Base-by-base conservation (phyloP, 2,888 invertebrate genomes). In the Tolmerus cingulatus region DNA sequence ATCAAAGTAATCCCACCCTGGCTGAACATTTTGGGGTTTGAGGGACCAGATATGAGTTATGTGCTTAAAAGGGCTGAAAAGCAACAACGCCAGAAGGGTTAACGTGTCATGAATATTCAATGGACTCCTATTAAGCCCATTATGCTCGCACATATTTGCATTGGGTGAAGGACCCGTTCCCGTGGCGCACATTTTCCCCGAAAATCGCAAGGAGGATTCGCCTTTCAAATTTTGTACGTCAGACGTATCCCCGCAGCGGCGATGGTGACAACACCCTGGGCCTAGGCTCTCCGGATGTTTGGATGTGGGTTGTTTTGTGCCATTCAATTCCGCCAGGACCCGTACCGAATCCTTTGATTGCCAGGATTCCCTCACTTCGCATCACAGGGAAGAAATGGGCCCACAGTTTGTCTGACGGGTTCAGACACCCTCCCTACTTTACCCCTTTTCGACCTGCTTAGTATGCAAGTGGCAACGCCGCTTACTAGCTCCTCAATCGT, bases 21-120 rank as follows among this genome's bases (percentile, higher is more conserved):
- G 76, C 43, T 16, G 51, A n/a, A 23, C 57, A 7, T 34, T 34
- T 34, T 34, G 9, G 57, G 57, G 57, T 23, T 57, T 57, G 57
- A 40, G 40, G 57, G 43, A 9, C 77, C 8, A 27, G 37, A 34
- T 40, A 84, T 84, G 74, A 84, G 40, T 74, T 74, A 76, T 86
- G 76, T 46, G n/a, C 46, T 14, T 30, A 76, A 87, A 87, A 81
- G 86, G 87, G 88, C n/a, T 86, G 76, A 86, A 87, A 86, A 82
- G 81, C 57, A 87, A 88, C 74, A 88, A 88, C 86, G 84, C 79
- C 87, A 46, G 87, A 87, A 87, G 87, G 88, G 88, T 87, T 87
- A 87, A 81, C 87, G 85, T 74, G 86, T 87, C 87, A 88, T 88
- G 88, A 88, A 88, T 88, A 88, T 88, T 88, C 88, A 87, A 88